Percentiles rank a stretch among this genome's conserved stretches.
phyloP scores from a whole-genome alignment of 2,797 vertebrate genomes.

The Rhinophrynus dorsalis region DNA sequence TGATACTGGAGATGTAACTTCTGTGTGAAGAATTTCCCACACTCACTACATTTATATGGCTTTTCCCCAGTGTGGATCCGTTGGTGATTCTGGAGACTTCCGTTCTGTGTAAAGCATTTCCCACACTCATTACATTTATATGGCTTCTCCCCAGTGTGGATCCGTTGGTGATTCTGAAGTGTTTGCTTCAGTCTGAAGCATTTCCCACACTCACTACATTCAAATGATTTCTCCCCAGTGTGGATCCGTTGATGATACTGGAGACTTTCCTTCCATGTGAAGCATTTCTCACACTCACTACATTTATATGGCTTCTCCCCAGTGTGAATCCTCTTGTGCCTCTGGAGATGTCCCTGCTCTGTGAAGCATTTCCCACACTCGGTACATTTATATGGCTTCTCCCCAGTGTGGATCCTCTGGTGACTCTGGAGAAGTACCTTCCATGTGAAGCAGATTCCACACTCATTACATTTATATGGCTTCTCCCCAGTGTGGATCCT shows the following conservation, averaged over 20 bases:
- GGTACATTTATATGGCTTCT: neutral
- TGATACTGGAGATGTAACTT: neutral
- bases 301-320: neutral
- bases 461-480: neutral
- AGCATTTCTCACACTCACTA: neutral
- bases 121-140: neutral
- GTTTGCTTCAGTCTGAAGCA: too few relatives aligned
- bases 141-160: neutral
- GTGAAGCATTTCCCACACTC: neutral
- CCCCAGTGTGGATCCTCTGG: neutral
- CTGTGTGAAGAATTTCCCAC: neutral
- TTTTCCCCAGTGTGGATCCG: neutral
- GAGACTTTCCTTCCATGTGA: neutral
- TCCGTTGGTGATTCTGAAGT: too few relatives aligned
- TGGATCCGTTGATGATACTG: neutral
- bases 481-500: neutral
- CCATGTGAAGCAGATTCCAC: neutral
- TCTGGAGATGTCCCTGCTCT: neutral
- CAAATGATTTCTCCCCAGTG: neutral
- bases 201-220: too few relatives aligned
- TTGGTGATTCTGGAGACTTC: neutral
- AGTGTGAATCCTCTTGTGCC: neutral
- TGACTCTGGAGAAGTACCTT: neutral
- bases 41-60: neutral
- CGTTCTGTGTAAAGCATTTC: neutral